These are phyloP conservation scores for Stictonetta naevosa DNA, from an alignment of 2,113 vertebrate genomes.

Conservation along the genomic window DNA sequence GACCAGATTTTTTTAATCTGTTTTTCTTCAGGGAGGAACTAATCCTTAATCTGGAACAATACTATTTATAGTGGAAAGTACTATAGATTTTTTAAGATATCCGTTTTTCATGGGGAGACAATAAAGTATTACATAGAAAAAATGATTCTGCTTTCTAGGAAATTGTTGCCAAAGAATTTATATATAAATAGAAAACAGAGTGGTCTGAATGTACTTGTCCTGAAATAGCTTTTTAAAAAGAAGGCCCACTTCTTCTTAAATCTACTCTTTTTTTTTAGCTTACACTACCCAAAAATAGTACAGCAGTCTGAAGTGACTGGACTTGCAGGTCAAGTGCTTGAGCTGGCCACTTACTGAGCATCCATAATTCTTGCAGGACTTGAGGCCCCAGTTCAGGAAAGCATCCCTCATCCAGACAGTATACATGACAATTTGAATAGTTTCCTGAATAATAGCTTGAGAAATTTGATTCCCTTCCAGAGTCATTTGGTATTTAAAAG, in stretches of 20 bases:
- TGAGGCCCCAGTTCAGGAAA: neutral
- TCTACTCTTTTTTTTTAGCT: neutral
- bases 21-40: conserved; percentile 70
- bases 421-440: neutral
- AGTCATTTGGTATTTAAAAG: neutral
- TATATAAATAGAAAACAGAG: conserved; percentile 36
- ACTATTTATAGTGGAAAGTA: conserved; percentile 51
- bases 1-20: conserved; percentile 27
- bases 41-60: conserved; percentile 55
- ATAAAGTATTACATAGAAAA: conserved; percentile 40
- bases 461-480: neutral
- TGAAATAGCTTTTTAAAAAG: conserved; percentile 54
- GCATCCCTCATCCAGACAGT: neutral
- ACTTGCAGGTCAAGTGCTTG: conserved; percentile 35
- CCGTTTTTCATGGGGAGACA: conserved; percentile 44
- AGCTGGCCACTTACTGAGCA: neutral
- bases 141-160: conserved; percentile 35
- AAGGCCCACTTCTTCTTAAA: conserved; percentile 4
- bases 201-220: conserved; percentile 58
- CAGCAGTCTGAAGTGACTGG: conserved; percentile 9
- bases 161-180: conserved; percentile 67
- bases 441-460: neutral
- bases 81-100: conserved; percentile 47
- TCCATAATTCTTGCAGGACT: neutral
- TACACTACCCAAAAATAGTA: neutral